These are phyloP conservation scores for Muntiacus reevesi DNA, from an alignment of 2,113 vertebrate genomes.

Conservation along the genomic window DNA sequence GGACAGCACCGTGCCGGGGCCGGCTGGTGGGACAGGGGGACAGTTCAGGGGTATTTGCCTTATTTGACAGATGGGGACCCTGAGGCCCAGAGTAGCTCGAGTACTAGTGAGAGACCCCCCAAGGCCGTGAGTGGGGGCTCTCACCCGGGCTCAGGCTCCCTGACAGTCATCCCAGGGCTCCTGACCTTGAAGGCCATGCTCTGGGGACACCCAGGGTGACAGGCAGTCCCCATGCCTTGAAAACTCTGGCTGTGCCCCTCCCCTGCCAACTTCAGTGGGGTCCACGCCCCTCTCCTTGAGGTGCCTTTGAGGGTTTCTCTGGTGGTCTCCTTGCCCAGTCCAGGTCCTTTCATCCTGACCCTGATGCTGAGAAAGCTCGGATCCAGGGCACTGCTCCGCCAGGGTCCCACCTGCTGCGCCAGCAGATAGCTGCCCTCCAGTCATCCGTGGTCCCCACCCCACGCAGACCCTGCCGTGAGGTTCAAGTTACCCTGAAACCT, in stretches of 20 bases:
- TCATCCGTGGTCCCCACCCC: background rate
- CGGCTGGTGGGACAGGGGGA: background rate
- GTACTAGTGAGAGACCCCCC: background rate
- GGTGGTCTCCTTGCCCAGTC: background rate
- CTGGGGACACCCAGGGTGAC: background rate
- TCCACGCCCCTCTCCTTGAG: background rate
- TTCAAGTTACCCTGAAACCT: background rate
- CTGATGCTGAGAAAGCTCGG: background rate
- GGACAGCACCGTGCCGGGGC: accelerated
- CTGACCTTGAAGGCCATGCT: background rate
- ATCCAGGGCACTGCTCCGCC: background rate
- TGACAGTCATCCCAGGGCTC: background rate
- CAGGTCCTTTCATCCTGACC: background rate
- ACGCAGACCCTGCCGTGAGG: background rate
- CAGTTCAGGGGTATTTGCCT: background rate
- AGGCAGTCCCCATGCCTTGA: background rate
- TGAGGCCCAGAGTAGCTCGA: background rate
- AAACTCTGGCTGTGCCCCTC: background rate
- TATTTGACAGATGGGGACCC: background rate
- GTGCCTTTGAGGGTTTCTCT: background rate
- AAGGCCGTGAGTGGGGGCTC: accelerated
- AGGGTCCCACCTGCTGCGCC: background rate
- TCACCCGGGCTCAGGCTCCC: background rate
- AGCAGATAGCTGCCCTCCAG: background rate
- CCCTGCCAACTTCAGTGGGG: background rate